Conservation (phyloP, 2,113 vertebrate genomes). For the Ramphastos sulfuratus region DNA sequence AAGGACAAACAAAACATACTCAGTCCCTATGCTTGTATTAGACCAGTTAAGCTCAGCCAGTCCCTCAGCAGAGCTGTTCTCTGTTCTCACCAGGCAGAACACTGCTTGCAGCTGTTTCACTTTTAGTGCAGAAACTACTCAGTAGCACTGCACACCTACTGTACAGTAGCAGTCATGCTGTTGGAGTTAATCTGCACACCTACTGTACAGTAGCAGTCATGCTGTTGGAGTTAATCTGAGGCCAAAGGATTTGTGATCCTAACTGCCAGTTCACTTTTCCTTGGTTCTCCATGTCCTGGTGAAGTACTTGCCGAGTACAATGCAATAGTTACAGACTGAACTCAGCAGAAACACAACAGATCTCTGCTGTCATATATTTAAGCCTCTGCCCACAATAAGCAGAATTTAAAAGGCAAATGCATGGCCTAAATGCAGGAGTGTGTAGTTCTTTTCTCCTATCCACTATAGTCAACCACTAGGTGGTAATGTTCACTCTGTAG, state of each 20-base stretch:
- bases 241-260: neutral
- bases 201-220: too few species aligned
- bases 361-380: neutral
- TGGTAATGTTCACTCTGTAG: conserved; percentile 45
- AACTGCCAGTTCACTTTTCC: neutral
- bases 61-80: neutral
- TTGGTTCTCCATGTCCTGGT: neutral
- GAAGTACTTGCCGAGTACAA: rapidly evolving
- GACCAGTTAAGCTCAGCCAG: neutral
- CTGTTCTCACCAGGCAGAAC: neutral
- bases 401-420: neutral
- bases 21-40: rapidly evolving
- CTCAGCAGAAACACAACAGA: neutral
- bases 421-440: rapidly evolving
- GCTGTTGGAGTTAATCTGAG: neutral
- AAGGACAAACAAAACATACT: neutral
- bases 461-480: conserved; percentile 17
- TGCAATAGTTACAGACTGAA: neutral
- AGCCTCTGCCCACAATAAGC: neutral
- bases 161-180: neutral
- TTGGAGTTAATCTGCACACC: neutral
- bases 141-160: neutral
- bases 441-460: neutral
- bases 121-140: neutral
- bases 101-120: neutral